These are phyloP conservation scores for Pardosa pseudoannulata DNA, from an alignment of 2,888 invertebrate genomes.

Conservation along the genomic window DNA sequence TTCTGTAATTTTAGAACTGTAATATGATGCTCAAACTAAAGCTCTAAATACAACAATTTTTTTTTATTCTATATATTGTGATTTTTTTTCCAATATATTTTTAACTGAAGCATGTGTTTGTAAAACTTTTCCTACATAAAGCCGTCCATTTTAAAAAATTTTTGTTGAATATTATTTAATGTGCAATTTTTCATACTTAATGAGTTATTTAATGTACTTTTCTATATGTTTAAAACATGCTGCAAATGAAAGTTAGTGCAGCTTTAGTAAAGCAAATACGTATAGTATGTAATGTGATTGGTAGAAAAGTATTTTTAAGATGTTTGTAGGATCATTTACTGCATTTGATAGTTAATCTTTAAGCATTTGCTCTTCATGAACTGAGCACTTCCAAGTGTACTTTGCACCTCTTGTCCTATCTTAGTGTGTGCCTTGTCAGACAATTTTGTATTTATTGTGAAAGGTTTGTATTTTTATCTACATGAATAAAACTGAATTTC, in stretches of 20 bases:
- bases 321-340: not conserved
- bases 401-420: not conserved
- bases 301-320: not conserved
- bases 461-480: conserved; percentile 17
- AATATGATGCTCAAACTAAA: too few species aligned
- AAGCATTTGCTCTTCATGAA: conserved; percentile 8
- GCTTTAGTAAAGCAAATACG: not conserved
- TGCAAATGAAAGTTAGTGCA: too few species aligned
- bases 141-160: not conserved
- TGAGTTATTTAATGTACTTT: too few species aligned
- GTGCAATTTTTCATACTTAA: not conserved
- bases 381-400: conserved; percentile 14
- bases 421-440: conserved; percentile 17
- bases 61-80: not conserved
- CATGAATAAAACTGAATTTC: conserved; percentile 4
- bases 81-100: not conserved
- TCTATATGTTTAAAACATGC: too few species aligned
- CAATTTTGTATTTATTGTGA: conserved; percentile 17
- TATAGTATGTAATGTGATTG: not conserved
- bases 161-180: not conserved
- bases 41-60: too few species aligned
- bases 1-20: too few species aligned
- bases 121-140: conserved; percentile 6
- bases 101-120: not conserved
- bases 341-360: not conserved